phyloP scores from a whole-genome alignment of 2,888 invertebrate genomes.

The Catocala sponsa region DNA sequence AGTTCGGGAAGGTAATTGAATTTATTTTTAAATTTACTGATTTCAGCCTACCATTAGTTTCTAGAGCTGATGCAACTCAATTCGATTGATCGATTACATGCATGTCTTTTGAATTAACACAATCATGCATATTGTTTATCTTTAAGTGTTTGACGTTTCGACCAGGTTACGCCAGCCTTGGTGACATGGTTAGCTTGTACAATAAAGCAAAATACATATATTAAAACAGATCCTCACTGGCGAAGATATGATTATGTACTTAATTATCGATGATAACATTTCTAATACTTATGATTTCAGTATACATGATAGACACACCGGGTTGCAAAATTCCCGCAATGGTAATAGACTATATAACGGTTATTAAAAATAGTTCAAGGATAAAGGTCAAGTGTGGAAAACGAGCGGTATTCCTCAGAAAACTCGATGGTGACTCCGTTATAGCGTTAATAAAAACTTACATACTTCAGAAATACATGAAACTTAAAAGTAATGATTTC shows the following conservation, averaged over 20 bases:
- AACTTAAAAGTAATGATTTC: constrained; percentile 53
- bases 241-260: no score
- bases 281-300: constrained; percentile 52
- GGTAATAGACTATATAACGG: constrained; percentile 59
- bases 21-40: no score
- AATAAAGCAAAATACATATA: no score
- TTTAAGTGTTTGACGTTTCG: no score
- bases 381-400: constrained; percentile 62
- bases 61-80: no score
- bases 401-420: constrained; percentile 71
- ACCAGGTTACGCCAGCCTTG: no score
- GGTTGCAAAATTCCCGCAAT: constrained; percentile 75
- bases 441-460: constrained; percentile 63
- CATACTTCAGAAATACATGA: constrained; percentile 60
- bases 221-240: no score
- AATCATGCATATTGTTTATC: no score
- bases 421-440: constrained; percentile 58
- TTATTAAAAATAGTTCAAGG: constrained; percentile 38
- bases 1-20: constrained; percentile 51
- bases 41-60: no score
- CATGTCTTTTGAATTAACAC: no score
- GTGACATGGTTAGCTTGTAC: no score
- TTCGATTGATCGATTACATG: no score
- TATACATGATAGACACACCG: constrained; percentile 63
- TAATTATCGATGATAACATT: not conserved